These are phyloP conservation scores for Delichon dasypus DNA, from an alignment of 2,797 vertebrate genomes.

Conservation along the genomic window DNA sequence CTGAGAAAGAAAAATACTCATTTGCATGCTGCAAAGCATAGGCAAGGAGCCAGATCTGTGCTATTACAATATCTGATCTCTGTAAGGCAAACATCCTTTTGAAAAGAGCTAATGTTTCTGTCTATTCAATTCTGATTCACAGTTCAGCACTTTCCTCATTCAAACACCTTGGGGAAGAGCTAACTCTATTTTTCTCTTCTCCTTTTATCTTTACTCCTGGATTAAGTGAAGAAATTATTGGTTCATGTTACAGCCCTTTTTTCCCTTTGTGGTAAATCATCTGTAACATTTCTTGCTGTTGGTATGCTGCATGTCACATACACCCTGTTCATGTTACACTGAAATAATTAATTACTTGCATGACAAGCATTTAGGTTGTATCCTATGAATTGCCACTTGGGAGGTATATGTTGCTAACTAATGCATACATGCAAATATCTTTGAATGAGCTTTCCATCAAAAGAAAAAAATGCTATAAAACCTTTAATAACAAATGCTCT, in stretches of 20 bases:
- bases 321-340: not conserved
- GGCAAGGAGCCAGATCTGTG: constrained; percentile 30
- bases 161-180: constrained; percentile 41
- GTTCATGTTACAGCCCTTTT: not conserved
- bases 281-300: not conserved
- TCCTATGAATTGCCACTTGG: not conserved
- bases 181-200: constrained; percentile 27
- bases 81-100: constrained; percentile 47
- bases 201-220: constrained; percentile 41
- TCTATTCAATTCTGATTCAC: constrained; percentile 49
- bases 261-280: not conserved
- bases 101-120: constrained; percentile 58
- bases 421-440: not conserved
- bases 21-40: constrained; percentile 39
- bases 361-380: not conserved
- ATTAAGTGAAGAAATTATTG: constrained; percentile 39
- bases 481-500: not conserved
- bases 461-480: not conserved
- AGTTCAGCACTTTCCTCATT: constrained; percentile 48
- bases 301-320: not conserved
- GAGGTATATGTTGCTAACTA: not conserved
- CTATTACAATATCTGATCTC: constrained; percentile 60
- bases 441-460: not conserved
- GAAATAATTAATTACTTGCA: not conserved
- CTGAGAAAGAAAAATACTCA: constrained; percentile 28